Percentiles rank a stretch among this genome's conserved stretches.
Conservation (phyloP, 2,888 invertebrate species). For the Lamellibrachia columna region DNA sequence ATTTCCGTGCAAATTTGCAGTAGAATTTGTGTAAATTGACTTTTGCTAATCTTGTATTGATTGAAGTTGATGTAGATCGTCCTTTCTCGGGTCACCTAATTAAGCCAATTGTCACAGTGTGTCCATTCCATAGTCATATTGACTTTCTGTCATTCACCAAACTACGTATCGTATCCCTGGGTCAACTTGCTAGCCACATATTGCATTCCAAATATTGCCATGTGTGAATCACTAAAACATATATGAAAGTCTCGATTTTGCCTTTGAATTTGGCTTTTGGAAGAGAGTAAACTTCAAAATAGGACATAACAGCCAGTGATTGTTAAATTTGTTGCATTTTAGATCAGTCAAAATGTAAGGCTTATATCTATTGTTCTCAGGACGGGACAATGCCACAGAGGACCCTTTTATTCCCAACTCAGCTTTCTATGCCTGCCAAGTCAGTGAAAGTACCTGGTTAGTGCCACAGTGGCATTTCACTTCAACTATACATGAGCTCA, state of each 20-base stretch:
- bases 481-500: constrained; percentile 6
- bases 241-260: constrained; percentile 3
- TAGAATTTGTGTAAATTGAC: constrained; percentile 18
- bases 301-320: no score
- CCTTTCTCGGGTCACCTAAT: constrained; percentile 21
- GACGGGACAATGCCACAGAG: constrained; percentile 13
- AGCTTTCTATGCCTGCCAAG: constrained; percentile 18
- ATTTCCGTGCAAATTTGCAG: constrained; percentile 14
- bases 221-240: not conserved
- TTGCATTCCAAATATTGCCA: not conserved
- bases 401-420: constrained; percentile 20
- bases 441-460: constrained; percentile 23
- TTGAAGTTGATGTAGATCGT: not conserved
- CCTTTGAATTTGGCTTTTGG: no score
- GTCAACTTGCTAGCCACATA: constrained; percentile 17
- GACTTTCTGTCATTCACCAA: constrained; percentile 16
- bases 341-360: not conserved
- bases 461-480: constrained; percentile 17
- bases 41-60: constrained; percentile 24
- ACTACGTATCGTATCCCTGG: not conserved
- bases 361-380: not conserved
- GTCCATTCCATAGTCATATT: constrained; percentile 17
- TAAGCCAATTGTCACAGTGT: constrained; percentile 19
- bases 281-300: no score
- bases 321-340: no score